Evolutionary conservation across 2,797 vertebrate genomes (phyloP).

Genomic region (Triplophysa bombifrons): DNA sequence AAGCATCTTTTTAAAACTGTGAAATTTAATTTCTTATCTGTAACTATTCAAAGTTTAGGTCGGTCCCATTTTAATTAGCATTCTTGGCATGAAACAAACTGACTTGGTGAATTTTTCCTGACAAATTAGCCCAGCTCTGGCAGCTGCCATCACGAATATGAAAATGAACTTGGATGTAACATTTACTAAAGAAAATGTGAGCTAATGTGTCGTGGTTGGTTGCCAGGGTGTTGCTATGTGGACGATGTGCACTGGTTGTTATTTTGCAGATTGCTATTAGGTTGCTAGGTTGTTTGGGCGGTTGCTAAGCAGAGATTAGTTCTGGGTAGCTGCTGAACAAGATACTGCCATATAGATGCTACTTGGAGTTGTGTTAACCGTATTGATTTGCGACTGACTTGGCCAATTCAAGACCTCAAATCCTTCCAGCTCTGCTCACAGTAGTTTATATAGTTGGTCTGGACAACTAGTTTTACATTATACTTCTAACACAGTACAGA

Average conservation of each 20-base stretch:
- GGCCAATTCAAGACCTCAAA: too few species aligned
- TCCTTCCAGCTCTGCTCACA: too few species aligned
- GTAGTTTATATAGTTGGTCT: too few species aligned
- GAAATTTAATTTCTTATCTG: constrained; percentile 64
- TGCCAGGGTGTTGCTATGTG: constrained; percentile 14
- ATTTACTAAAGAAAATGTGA: constrained; percentile 15
- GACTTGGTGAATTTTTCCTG: constrained; percentile 53
- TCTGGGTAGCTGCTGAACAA: neutral
- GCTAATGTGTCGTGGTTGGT: neutral
- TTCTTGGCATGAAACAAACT: constrained; percentile 57
- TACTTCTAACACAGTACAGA: neutral
- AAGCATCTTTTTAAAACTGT: constrained; percentile 59
- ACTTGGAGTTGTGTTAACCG: too few species aligned
- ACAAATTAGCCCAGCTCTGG: constrained; percentile 56
- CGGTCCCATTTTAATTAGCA: constrained; percentile 60
- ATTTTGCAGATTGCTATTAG: neutral
- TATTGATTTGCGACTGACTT: too few species aligned
- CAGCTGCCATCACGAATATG: constrained; percentile 48
- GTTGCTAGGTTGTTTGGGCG: neutral
- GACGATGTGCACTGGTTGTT: neutral
- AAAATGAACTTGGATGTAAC: constrained; percentile 48
- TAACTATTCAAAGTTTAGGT: constrained; percentile 64
- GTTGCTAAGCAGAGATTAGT: neutral
- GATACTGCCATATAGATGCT: neutral
- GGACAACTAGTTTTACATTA: neutral